Percentiles rank a stretch among this genome's conserved stretches.
These are phyloP conservation scores for Habrosyne pyritoides DNA, from an alignment of 2,888 invertebrate genomes.

Conservation along the genomic window DNA sequence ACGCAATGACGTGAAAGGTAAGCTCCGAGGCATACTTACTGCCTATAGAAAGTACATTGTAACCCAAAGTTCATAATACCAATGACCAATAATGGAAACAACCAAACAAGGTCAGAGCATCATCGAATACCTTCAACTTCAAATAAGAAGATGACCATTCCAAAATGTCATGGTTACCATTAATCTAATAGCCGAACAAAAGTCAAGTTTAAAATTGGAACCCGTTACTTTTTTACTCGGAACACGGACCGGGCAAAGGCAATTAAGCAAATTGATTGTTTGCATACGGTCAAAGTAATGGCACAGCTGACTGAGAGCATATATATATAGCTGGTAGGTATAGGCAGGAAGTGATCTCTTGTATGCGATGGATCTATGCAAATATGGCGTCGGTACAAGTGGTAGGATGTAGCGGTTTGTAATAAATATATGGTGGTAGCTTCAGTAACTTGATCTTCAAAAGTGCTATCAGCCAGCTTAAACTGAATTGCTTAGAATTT, in stretches of 20 bases:
- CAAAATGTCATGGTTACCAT: conserved; percentile 3
- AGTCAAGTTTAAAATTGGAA: conserved; percentile 8
- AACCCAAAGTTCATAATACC: too few relatives aligned
- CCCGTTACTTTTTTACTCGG: conserved; percentile 3
- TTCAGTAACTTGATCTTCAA: too few relatives aligned
- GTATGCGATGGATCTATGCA: conserved; percentile 51
- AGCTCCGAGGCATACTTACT: too few relatives aligned
- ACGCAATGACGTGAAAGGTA: too few relatives aligned
- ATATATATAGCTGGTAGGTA: too few relatives aligned
- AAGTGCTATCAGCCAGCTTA: too few relatives aligned
- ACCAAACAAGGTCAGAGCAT: not conserved
- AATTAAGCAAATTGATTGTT: conserved; percentile 48
- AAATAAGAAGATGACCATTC: not conserved
- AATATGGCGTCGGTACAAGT: conserved; percentile 39
- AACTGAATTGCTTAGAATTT: too few relatives aligned
- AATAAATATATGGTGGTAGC: not conserved
- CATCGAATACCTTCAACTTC: not conserved
- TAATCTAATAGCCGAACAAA: conserved; percentile 5
- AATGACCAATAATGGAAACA: not conserved
- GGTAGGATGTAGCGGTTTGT: conserved; percentile 21
- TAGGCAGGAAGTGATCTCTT: conserved; percentile 52
- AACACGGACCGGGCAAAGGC: conserved; percentile 17
- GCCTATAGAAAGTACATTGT: too few relatives aligned
- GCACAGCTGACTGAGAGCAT: conserved; percentile 27
- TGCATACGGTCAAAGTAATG: conserved; percentile 44